Base-by-base conservation (phyloP, 2,113 vertebrate species). In the Aptenodytes patagonicus region DNA sequence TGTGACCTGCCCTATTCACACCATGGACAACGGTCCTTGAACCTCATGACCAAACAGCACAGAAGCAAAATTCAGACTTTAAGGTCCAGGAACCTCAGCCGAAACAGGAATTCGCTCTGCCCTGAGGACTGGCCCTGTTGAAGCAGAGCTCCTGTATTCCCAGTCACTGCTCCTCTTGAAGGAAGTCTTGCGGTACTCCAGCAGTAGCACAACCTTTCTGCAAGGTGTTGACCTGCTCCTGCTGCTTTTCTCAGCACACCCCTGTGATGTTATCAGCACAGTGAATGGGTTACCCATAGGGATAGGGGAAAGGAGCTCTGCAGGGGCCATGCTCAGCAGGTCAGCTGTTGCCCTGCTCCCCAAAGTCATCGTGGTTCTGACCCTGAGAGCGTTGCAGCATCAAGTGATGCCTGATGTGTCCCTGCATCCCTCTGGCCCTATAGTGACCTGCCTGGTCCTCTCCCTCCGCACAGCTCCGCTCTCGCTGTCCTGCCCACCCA, bases 331-430 rank as follows among this genome's bases (percentile, higher is more conserved):
- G 17, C 19, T 42, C 18, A 29, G 65, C 62, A 76, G 57, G 17
- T 38, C 28, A 18, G 34, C 17, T 38, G 12, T 16, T 62, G 60
- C 10, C 38, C 49, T 46, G 34, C 31, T 38, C n/a, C 24, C 38
- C 26, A 38, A 3, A 46, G 17, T 6, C 44, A 34, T 21, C 61
- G n/a, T 19, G 24, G 38, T 58, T 70, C 76, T 5, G 9, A 51
- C 5, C 11, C 76, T 0, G 0, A 3, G 4, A n/a, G 36, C 0
- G 0, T 1, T 60, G 49, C 62, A 65, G 40, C 66, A 31, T 11
- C 5, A 4, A 19, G 47, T 0, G 24, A 6, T 49, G 85, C 62
- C 47, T 44, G 66, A 28, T 6, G 16, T 36, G 36, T 38, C n/a
- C 52, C 73, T 22, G 34, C 8, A 10, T 65, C 83, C 60, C 34